Evolutionary conservation across 1,140 invertebrate species (phyloP).

Genomic region (Drosophila grimshawi): DNA sequence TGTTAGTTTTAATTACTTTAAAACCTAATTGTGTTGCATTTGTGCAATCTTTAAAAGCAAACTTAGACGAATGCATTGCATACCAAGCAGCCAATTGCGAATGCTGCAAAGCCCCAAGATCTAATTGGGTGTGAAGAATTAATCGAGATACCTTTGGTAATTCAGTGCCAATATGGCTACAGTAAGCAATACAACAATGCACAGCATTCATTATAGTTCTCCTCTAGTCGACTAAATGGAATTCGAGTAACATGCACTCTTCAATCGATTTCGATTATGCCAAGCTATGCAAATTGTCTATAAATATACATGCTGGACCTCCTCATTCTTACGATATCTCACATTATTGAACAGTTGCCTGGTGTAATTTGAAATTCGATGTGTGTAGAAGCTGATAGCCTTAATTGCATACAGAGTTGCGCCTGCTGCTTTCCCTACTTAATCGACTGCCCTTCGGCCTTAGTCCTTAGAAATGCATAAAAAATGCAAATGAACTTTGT

Average conservation of each 20-base stretch:
- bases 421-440: neutral
- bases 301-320: neutral
- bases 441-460: slow-evolving; percentile 19
- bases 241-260: neutral
- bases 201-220: neutral
- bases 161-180: too few species aligned
- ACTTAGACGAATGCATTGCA: neutral
- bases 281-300: neutral
- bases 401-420: slow-evolving; percentile 55
- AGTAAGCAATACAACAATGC: too few species aligned
- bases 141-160: neutral
- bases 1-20: slow-evolving; percentile 68
- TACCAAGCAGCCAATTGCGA: slow-evolving; percentile 10
- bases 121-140: neutral
- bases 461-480: slow-evolving; percentile 57
- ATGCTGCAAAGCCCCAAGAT: neutral
- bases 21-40: slow-evolving; percentile 36
- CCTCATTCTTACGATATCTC: slow-evolving; percentile 7
- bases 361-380: slow-evolving; percentile 62
- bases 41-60: slow-evolving; percentile 27
- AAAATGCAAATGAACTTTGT: slow-evolving; percentile 72
- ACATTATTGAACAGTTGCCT: slow-evolving; percentile 37
- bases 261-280: neutral
- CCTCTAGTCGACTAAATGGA: neutral
- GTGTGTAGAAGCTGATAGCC: slow-evolving; percentile 66